Percentiles rank a stretch among this genome's conserved stretches.
Conservation (phyloP, 1,140 invertebrate species). For the Coenobita brevimanus region DNA sequence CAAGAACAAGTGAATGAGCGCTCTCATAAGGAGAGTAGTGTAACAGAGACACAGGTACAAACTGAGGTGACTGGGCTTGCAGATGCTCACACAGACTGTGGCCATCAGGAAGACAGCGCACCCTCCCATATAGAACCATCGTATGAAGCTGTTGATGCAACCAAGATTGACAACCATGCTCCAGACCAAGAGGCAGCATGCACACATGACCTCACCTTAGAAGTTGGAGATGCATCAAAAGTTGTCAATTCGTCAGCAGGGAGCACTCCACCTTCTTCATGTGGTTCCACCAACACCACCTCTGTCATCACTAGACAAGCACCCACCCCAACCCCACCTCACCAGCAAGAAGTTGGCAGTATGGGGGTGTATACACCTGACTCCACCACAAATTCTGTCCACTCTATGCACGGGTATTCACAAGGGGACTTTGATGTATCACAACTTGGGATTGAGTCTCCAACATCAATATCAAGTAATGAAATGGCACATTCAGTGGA, state of each 20-base stretch:
- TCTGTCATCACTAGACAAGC: conserved; percentile 64
- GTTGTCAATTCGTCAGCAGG: conserved; percentile 45
- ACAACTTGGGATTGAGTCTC: conserved; percentile 88
- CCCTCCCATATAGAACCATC: conserved; percentile 56
- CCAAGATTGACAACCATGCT: conserved; percentile 52
- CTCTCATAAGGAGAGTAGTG: conserved; percentile 9
- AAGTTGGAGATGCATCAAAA: conserved; percentile 55
- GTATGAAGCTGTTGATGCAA: conserved; percentile 44
- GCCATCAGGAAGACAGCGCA: conserved; percentile 47
- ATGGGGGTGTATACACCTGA: conserved; percentile 88
- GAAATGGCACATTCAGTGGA: conserved; percentile 78
- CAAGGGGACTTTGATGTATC: conserved; percentile 87
- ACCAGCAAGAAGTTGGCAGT: conserved; percentile 67
- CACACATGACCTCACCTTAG: conserved; percentile 56
- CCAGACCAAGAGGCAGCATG: conserved; percentile 48
- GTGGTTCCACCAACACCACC: conserved; percentile 60
- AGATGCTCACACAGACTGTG: conserved; percentile 39
- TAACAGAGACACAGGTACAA: conserved; percentile 24
- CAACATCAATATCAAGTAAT: conserved; percentile 86
- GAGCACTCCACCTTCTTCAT: conserved; percentile 57
- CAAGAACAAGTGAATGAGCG: conserved; percentile 26
- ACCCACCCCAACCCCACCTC: conserved; percentile 67
- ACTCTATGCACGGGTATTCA: conserved; percentile 82
- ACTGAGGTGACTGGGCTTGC: conserved; percentile 27
- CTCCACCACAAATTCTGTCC: conserved; percentile 88